Conservation (phyloP, 1,140 invertebrate species). For the Caenorhabditis elegans region WBcel235 BX284603.4:4990501-4991000, state of each 20-base stretch:
- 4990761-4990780: not conserved
- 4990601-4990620: slow-evolving; percentile 9
- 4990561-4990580: not conserved
- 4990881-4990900: too few species aligned
- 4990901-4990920: not conserved
- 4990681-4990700: slow-evolving; percentile 14
- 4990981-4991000: not conserved
- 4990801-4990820: not conserved
- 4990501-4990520: too few species aligned
- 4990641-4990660: slow-evolving; percentile 9
- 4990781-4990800: not conserved
- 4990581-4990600: not conserved
- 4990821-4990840: not conserved
- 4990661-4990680: slow-evolving; percentile 18
- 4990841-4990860: not conserved
- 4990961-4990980: not conserved
- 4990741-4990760: too few species aligned
- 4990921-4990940: slow-evolving; percentile 7
- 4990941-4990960: not conserved
- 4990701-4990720: not conserved
- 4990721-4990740: not conserved
- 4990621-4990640: not conserved
- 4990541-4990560: too few species aligned
- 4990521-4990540: too few species aligned
- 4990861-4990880: too few species aligned